Evolutionary conservation across 2,797 vertebrate species (phyloP).

Genomic region (Gadopsis marmoratus): DNA sequence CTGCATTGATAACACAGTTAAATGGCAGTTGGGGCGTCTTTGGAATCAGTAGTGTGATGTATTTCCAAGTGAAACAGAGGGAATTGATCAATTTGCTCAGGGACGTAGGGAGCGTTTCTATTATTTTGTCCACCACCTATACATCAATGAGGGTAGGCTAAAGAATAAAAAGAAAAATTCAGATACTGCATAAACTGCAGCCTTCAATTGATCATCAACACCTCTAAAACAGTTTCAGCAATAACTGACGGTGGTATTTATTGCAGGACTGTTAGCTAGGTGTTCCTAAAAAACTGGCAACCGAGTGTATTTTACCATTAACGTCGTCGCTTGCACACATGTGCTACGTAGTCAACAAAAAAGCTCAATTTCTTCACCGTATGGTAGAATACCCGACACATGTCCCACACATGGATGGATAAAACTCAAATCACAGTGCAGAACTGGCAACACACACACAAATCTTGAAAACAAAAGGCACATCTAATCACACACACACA

Average conservation of each 20-base stretch:
- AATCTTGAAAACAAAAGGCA: conserved; percentile 65
- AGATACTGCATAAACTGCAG: not conserved
- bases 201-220: not conserved
- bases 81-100: not conserved
- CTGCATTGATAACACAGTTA: too few relatives aligned
- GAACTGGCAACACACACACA: conserved; percentile 31
- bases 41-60: not conserved
- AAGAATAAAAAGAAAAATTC: not conserved
- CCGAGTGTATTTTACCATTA: not conserved
- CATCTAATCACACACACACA: conserved; percentile 54
- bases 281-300: not conserved
- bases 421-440: conserved; percentile 6
- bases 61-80: not conserved
- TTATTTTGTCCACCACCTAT: not conserved
- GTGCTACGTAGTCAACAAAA: not conserved
- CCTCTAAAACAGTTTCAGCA: not conserved
- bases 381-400: not conserved
- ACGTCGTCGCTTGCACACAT: not conserved
- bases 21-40: not conserved
- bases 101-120: not conserved
- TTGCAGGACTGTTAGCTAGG: not conserved
- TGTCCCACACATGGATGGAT: conserved; percentile 27
- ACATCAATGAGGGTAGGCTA: not conserved
- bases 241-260: not conserved
- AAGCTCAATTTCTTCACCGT: not conserved